Base-by-base conservation (phyloP, 2,888 invertebrate genomes). In the Hypselothyrea guttata region DNA sequence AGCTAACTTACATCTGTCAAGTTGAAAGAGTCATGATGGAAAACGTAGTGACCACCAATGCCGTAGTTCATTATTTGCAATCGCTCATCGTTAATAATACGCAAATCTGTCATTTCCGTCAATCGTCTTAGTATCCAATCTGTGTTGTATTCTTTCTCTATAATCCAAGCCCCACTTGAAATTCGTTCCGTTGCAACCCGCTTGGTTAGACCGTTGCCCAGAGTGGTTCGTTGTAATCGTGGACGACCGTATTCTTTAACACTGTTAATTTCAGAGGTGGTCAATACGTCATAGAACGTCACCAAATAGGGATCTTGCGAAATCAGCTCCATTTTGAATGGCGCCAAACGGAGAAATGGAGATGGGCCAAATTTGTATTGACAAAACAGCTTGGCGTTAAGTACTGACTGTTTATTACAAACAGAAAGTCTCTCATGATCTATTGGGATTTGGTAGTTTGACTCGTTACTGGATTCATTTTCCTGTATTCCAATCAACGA, bases 21-120 rank as follows among this genome's bases (percentile, higher is more conserved):
- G n/a, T n/a, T n/a, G n/a, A n/a, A n/a, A 22, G 5, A 22, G 22
- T 88, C 88, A 27, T 51, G 76, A 44, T 88, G 88, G 0, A 56
- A 60, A 2, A 41, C 66, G 42, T 87, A 88, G 46, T 88, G 86
- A 0, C 88, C 88, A 1, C 86, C 88, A 11, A 88, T 22, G 0
- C 88, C 88, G 48, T 88, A 88, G 52, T 88, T 88, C 76, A 86
- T 83, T 0, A 88, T 64, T 57, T 88, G 88, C 4, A 87, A 18
- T 45, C 53, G 40, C 27, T 88, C 86, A 7, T 86, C 75, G 0
- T 54, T 71, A 0, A 33, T 71, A 0, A 33, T 27, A 28, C 76
- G 53, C 18, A 88, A 76, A 0, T 85, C 85, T 0, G 84, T 87
- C 86, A 88, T 87, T 53, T 88, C 83, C 5, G 27, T 16, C 2